Percentiles rank a stretch among this genome's conserved stretches.
Conservation (phyloP, 2,888 invertebrate species). For the Platerodrilus igneus region DNA sequence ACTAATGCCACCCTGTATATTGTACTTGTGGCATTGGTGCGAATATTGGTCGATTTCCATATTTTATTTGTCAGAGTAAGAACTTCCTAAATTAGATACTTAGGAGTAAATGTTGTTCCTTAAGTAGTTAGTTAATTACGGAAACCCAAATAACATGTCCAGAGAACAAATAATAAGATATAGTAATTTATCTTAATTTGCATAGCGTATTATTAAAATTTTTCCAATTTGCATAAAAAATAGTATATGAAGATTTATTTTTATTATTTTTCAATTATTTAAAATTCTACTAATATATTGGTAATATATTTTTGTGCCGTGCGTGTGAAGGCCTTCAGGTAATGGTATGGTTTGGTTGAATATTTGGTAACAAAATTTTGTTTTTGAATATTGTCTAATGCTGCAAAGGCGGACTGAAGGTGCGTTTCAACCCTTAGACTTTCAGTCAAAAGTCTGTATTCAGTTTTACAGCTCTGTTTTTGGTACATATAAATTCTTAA, state of each 20-base stretch:
- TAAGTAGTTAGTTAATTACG: too few relatives aligned
- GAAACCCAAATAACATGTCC: too few relatives aligned
- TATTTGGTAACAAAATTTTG: conserved; percentile 30
- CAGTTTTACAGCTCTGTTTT: conserved; percentile 18
- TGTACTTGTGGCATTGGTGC: too few relatives aligned
- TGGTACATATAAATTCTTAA: conserved; percentile 14
- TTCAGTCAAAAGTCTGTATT: conserved; percentile 27
- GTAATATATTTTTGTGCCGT: conserved; percentile 49
- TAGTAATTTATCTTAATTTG: too few relatives aligned
- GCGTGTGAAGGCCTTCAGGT: conserved; percentile 45
- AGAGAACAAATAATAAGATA: too few relatives aligned
- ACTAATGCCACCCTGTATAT: too few relatives aligned
- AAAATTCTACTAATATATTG: conserved; percentile 42
- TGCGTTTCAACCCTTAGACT: conserved; percentile 38
- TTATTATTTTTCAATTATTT: conserved; percentile 18
- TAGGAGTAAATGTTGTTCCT: too few relatives aligned
- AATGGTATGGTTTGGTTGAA: conserved; percentile 40
- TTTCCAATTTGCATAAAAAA: conserved; percentile 7
- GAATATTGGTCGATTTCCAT: too few relatives aligned
- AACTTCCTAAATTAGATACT: too few relatives aligned
- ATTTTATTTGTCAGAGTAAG: too few relatives aligned
- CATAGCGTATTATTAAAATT: too few relatives aligned
- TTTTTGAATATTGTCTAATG: conserved; percentile 46
- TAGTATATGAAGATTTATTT: too few relatives aligned
- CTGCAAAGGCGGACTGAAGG: conserved; percentile 43